Percentiles rank a stretch among this genome's conserved stretches.
Conservation (phyloP, 1,140 invertebrate species). For the Aethina tumida region DNA sequence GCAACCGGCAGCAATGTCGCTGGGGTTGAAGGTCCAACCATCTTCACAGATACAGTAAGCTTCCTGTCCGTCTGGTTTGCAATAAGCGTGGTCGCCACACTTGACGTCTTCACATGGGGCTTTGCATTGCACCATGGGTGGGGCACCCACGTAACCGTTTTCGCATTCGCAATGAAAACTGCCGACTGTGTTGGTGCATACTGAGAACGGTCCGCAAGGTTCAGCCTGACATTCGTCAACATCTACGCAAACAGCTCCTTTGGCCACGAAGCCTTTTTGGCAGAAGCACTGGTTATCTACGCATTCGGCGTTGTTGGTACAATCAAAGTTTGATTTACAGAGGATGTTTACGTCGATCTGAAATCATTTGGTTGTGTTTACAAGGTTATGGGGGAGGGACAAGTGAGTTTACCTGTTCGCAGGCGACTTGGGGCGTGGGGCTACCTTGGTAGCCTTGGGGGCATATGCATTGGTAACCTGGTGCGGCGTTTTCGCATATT, state of each 20-base stretch:
- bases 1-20: constrained; percentile 78
- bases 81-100: constrained; percentile 80
- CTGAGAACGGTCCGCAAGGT: constrained; percentile 67
- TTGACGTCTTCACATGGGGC: constrained; percentile 85
- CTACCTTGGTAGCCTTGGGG: constrained; percentile 79
- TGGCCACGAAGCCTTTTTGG: constrained; percentile 73
- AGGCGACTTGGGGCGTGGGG: constrained; percentile 70
- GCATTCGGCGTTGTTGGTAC: constrained; percentile 85
- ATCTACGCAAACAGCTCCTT: constrained; percentile 67
- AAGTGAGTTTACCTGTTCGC: constrained; percentile 61
- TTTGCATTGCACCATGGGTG: constrained; percentile 70
- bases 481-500: constrained; percentile 75
- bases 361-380: constrained; percentile 19
- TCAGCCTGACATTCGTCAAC: constrained; percentile 72
- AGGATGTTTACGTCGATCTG: constrained; percentile 73
- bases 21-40: constrained; percentile 86
- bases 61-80: constrained; percentile 78
- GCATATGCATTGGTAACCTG: constrained; percentile 81
- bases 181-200: constrained; percentile 76
- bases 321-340: constrained; percentile 84
- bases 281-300: constrained; percentile 85
- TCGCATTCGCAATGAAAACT: constrained; percentile 82
- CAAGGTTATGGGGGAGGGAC: neutral
- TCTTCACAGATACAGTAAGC: constrained; percentile 89
- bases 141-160: constrained; percentile 72